Evolutionary conservation across 2,797 vertebrate genomes (phyloP), one percentile per base, ranked within the genome.

Genomic region (Hapalemur alaotrensis): DNA sequence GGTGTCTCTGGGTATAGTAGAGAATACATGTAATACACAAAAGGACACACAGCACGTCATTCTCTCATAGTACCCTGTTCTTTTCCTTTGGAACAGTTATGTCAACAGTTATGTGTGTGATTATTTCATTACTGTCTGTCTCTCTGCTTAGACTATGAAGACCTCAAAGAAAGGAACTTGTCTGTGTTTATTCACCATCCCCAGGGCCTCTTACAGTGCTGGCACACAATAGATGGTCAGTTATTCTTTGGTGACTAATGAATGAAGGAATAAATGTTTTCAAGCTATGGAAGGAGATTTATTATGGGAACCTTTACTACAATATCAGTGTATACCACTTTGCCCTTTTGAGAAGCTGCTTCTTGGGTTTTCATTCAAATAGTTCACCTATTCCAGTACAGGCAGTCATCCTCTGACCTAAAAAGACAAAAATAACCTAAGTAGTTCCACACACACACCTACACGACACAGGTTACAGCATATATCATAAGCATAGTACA

Each of bases 201-300:
- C 12, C 25, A 72, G 67, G 8, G 22, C n/a, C 7, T 94, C 15
- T 41, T 78, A 82, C 32, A 3, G 7, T 90, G 9, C 32, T 90
- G 35, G 25, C 3, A 80, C n/a, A 80, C 7, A 92, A 80, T 25
- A 84, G 23, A 84, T 61, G 20, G 15, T 84, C 57, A 67, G 38
- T 35, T 79, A 90, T 84, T 91, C 35, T 69, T 86, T 76, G 23
- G 4, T 63, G 35, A 88, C n/a, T 95, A 93, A 81, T 65, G 13
- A 96, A 89, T 93, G 67, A 72, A 92, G n/a, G 4, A 85, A 84
- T 88, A 23, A 48, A 84, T 84, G 20, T 76, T 88, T 93, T 72
- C 28, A 70, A 81, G 15, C 6, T 48, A 84, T 59, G 32, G 14
- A 11, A 54, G 81, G 38, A 63, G 4, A 92, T 57, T 84, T 63